Percentiles rank a stretch among this genome's conserved stretches.
Evolutionary conservation across 2,113 vertebrate genomes (phyloP).

Genomic region (Heptranchias perlo): DNA sequence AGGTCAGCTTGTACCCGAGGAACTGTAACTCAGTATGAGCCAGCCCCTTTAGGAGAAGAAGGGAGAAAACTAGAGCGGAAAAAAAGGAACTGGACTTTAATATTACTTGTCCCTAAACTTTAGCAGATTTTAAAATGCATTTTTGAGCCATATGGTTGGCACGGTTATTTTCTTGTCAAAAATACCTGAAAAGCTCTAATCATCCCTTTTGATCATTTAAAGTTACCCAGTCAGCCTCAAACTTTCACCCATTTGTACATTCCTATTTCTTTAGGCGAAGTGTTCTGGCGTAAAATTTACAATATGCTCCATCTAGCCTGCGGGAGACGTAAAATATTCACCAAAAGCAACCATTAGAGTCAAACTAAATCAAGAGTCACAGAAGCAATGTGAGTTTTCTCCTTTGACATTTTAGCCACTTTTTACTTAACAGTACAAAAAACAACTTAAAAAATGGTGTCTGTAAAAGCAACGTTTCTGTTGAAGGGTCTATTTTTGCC

Average conservation of each 20-base stretch:
- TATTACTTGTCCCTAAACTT: background rate
- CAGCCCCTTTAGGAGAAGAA: background rate
- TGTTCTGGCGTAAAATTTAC: conserved; percentile 31
- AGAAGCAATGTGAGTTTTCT: background rate
- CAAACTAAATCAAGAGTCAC: conserved; percentile 21
- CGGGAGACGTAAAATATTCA: conserved; percentile 29
- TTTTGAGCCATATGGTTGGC: background rate
- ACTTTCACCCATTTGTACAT: conserved; percentile 11
- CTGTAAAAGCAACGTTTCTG: background rate
- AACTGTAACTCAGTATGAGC: background rate
- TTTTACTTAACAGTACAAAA: background rate
- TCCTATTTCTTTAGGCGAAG: conserved; percentile 24
- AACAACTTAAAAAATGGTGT: background rate
- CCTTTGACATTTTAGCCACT: background rate
- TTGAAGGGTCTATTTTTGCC: background rate
- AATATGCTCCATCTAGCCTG: conserved; percentile 31
- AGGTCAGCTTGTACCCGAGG: background rate
- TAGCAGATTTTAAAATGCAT: background rate
- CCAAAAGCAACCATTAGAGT: conserved; percentile 35
- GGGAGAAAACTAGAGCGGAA: background rate
- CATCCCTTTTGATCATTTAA: background rate
- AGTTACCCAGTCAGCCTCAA: conserved; percentile 17
- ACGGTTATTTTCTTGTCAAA: background rate
- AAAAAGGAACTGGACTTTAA: background rate
- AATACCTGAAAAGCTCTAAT: background rate